Percentiles rank a stretch among this genome's conserved stretches.
phyloP scores from a whole-genome alignment of 2,797 vertebrate species.

The Argya squamiceps region DNA sequence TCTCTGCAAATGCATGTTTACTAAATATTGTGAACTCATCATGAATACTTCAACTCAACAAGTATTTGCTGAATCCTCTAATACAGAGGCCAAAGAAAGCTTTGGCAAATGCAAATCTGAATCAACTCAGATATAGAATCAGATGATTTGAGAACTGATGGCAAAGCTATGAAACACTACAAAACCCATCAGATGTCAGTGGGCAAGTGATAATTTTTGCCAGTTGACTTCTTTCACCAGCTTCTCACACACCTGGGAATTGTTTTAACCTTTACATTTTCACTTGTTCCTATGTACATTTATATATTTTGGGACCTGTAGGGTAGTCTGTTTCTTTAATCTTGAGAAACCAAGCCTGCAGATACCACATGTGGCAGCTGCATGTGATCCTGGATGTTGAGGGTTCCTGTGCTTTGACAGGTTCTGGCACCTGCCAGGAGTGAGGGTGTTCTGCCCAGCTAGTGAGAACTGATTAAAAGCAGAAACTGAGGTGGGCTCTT shows the following conservation, averaged over 20 bases:
- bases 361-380: accelerated
- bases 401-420: background rate
- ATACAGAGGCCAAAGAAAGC: background rate
- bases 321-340: background rate
- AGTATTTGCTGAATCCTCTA: background rate
- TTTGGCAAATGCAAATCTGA: background rate
- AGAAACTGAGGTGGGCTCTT: background rate
- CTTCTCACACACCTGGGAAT: background rate
- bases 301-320: background rate
- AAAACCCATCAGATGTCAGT: background rate
- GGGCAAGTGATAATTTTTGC: background rate
- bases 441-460: background rate
- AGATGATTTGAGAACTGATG: background rate
- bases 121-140: background rate
- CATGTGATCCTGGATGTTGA: background rate
- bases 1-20: background rate
- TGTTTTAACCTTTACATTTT: background rate
- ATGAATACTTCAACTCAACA: background rate
- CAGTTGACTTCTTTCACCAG: background rate
- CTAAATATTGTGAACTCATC: background rate
- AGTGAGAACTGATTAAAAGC: background rate
- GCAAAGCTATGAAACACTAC: background rate
- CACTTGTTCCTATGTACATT: background rate
- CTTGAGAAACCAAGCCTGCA: background rate
- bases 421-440: background rate